Base-by-base conservation (phyloP, 2,888 invertebrate genomes). In the Agrotis exclamationis region DNA sequence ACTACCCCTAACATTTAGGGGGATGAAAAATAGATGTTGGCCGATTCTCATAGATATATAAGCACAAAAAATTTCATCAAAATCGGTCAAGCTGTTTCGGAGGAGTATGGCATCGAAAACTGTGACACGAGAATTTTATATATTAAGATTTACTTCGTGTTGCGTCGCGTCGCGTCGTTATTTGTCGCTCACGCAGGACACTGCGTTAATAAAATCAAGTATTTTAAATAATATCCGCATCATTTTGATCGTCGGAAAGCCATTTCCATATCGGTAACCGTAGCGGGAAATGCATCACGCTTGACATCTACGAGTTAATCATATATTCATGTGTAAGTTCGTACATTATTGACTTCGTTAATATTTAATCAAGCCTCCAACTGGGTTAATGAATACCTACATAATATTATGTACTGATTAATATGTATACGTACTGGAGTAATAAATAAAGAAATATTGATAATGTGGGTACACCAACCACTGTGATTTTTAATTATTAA, bases 341-440 rank as follows among this genome's bases (percentile, higher is more conserved):
- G 9, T 44, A 14, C 20, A 24, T 63, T 44, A 63, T 50, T 44
- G 24, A 28, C 18, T 65, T 51, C 20, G 13, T 70, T 5, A 16
- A 70, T 50, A n/a, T 51, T 70, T 22, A 45, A 70, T 60, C 7
- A 51, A 51, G 14, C n/a, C n/a, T 60, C 16, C 9, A 45, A 33
- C 50, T 22, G 7, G 14, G 20, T 1, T 44, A 28, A 18, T 18
- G 24, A 18, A 28, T 24, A 24, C 6, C 54, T 44, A 20, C 14
- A 3, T 11, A n/a, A n/a, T n/a, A n/a, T n/a, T n/a, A 6, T 22
- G 18, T 14, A 60, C 47, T 48, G 47, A 13, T 7, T 39, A 33
- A 18, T 51, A 45, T 18, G 11, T 18, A 1, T 39, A n/a, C 24
- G n/a, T 50, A n/a, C 28, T 4, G 33, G 24, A n/a, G 45, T 47